These are phyloP conservation scores for Anas flavirostris DNA, from an alignment of 2,797 vertebrate species.

Conservation along the genomic window DNA sequence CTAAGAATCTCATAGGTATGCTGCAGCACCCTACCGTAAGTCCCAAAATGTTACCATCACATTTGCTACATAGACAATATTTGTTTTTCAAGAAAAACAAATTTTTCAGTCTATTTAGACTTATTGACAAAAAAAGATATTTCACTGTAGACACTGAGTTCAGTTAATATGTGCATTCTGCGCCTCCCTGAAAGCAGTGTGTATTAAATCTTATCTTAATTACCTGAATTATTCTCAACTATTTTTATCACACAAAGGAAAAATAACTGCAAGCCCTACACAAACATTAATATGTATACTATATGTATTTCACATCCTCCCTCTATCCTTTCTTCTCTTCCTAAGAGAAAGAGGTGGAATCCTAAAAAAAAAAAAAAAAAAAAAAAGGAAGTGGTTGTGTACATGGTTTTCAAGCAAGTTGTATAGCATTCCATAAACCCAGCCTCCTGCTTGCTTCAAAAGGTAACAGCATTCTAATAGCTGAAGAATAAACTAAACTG, in stretches of 20 bases:
- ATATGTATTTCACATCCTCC: background rate
- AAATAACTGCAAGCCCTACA: background rate
- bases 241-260: background rate
- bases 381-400: too few species aligned
- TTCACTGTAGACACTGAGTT: background rate
- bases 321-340: background rate
- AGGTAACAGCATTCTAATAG: background rate
- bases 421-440: background rate
- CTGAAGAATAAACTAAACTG: conserved; percentile 10
- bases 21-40: background rate
- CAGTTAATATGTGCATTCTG: background rate
- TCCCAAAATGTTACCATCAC: background rate
- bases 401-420: background rate
- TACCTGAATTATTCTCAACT: background rate
- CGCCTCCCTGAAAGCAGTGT: background rate
- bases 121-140: background rate
- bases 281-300: background rate
- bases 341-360: background rate
- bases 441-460: background rate
- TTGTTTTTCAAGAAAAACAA: background rate
- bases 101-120: too few species aligned
- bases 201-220: background rate
- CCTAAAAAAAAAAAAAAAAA: background rate
- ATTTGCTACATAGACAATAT: background rate
- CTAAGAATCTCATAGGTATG: background rate